Base-by-base conservation (phyloP, 2,888 invertebrate genomes). In the Agonopterix subpropinquella region DNA sequence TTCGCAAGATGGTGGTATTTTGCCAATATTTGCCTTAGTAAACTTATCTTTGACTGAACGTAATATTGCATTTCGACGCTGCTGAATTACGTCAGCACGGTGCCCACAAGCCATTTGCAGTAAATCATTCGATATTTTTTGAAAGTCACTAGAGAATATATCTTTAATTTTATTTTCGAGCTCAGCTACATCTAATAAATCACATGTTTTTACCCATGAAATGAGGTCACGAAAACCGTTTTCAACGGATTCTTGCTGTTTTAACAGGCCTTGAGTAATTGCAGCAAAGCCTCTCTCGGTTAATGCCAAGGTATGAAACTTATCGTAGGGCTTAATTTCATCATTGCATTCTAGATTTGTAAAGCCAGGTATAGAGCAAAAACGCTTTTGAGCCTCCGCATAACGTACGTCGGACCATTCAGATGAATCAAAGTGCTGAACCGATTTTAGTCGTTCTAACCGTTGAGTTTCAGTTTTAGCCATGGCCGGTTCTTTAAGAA, bases 91-190 rank as follows among this genome's bases (percentile, higher is more conserved):
- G 8, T 53, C 51, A 13, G 49, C 47, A 4, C 49, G 41, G 13
- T 51, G 49, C 15, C 51, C 53, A 11, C 48, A 53, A 9, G 47
- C 10, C 39, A 53, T 47, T 41, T 53, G 48, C 39, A 45, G 47
- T 7, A 47, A 43, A 45, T 46, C 50, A 43, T 11, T 53, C 8
- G 9, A 53, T 8, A 47, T 15, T 47, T 37, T 50, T 42, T 51
- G 15, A 47, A 11, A 48, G 9, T 48, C 48, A 10, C 44, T 36
- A 9, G 44, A 41, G 15, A 48, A 48, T 41, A 48, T 18, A 15
- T 48, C 44, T 10, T 41, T 35, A 4, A 48, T 11, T 48, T 48
- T 48, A 18, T 7, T n/a, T 36, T 44, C 48, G 1, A 48, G 4
- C 18, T 4, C 8, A 0, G n/a, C 2, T 5, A 39, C 18, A n/a